phyloP scores from a whole-genome alignment of 2,797 vertebrate species.

The Lerista edwardsae region DNA sequence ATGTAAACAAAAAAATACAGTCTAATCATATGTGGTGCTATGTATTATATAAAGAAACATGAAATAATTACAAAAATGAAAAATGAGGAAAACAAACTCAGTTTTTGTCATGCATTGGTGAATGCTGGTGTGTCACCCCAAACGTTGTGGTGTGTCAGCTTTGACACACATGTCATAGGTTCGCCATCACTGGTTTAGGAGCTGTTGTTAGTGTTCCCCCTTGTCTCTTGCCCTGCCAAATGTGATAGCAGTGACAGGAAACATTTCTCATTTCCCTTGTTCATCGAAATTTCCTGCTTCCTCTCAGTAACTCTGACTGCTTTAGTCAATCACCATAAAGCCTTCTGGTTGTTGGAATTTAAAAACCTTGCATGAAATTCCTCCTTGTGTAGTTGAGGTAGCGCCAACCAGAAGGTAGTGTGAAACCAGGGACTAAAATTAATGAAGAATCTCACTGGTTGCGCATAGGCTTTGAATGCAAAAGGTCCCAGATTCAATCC shows the following conservation, averaged over 20 bases:
- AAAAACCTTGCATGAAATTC: background rate
- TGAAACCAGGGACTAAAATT: background rate
- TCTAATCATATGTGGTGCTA: no score
- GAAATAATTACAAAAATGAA: no score
- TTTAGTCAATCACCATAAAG: background rate
- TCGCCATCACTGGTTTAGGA: no score
- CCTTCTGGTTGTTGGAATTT: background rate
- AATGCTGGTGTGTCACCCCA: no score
- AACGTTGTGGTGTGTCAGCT: no score
- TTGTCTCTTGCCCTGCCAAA: background rate
- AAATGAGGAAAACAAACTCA: no score
- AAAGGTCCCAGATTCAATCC: no score
- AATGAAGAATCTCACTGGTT: background rate
- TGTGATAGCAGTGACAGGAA: background rate
- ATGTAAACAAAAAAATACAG: no score
- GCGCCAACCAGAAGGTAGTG: background rate
- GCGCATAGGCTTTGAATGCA: no score
- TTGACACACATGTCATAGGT: no score
- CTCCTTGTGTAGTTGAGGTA: background rate
- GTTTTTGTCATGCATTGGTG: no score
- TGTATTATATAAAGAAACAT: no score
- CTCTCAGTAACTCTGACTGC: background rate
- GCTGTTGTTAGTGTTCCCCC: background rate
- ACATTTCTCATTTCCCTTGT: background rate
- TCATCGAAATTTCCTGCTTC: background rate